Evolutionary conservation across 2,113 vertebrate genomes (phyloP).

Genomic region (Brachionichthys hirsutus): DNA sequence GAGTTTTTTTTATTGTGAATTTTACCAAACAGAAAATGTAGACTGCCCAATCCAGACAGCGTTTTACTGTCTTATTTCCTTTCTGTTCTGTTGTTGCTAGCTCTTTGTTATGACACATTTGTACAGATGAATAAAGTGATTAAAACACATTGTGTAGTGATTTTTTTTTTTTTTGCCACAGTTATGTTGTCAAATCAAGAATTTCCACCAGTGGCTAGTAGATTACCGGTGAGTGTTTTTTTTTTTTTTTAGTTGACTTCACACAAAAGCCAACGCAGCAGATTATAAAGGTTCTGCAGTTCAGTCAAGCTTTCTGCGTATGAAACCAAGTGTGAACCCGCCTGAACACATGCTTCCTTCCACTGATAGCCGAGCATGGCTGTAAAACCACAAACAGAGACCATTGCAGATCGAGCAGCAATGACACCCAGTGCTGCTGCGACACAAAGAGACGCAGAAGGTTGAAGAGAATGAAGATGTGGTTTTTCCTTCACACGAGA

Average conservation of each 20-base stretch:
- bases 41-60: conserved; percentile 23
- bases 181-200: too few species aligned
- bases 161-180: not conserved
- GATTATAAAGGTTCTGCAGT: not conserved
- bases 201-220: too few species aligned
- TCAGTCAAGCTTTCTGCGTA: not conserved
- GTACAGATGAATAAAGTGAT: conserved; percentile 73
- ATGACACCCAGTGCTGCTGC: conserved; percentile 7
- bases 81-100: conserved; percentile 36
- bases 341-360: conserved; percentile 17
- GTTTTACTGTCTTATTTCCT: conserved; percentile 29
- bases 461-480: conserved; percentile 5
- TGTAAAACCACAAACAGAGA: conserved; percentile 38
- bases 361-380: not conserved
- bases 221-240: too few species aligned
- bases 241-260: too few species aligned
- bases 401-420: not conserved
- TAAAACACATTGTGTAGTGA: conserved; percentile 13
- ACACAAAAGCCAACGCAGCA: not conserved
- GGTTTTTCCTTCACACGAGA: conserved; percentile 23
- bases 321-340: not conserved
- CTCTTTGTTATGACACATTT: conserved; percentile 44
- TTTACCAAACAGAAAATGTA: conserved; percentile 48
- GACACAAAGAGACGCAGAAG: not conserved
- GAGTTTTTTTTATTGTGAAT: conserved; percentile 53